phyloP scores from a whole-genome alignment of 2,113 vertebrate genomes.

The Ophthalmolycus amberensis region DNA sequence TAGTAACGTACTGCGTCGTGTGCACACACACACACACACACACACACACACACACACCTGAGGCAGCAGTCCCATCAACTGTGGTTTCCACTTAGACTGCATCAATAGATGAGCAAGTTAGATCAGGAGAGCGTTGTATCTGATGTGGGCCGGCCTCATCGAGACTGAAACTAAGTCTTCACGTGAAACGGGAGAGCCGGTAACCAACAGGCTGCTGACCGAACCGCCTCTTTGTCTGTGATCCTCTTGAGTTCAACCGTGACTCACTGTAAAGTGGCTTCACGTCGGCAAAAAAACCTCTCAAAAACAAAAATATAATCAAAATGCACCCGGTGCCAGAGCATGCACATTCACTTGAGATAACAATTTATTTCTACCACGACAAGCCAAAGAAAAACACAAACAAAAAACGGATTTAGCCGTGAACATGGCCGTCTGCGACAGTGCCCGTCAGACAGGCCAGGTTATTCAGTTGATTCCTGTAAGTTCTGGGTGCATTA shows the following conservation, averaged over 20 bases:
- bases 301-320: neutral
- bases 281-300: neutral
- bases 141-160: neutral
- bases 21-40: constrained; percentile 29
- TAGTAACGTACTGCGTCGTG: constrained; percentile 25
- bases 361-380: neutral
- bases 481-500: constrained; percentile 14
- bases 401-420: constrained; percentile 26
- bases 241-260: neutral
- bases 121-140: constrained; percentile 18
- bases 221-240: neutral
- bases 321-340: neutral
- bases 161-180: neutral
- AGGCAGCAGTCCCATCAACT: constrained; percentile 1
- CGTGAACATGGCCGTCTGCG: constrained; percentile 11
- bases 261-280: neutral
- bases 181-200: neutral
- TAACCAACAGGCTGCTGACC: constrained; percentile 1
- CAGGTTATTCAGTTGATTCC: constrained; percentile 22
- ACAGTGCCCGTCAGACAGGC: constrained; percentile 35
- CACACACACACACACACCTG: constrained; percentile 31
- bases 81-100: constrained; percentile 27
- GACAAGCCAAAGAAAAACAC: constrained; percentile 3
- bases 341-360: neutral
- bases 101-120: constrained; percentile 44